phyloP scores from a whole-genome alignment of 2,797 vertebrate genomes.

The Cryptoblepharus egeriae region DNA sequence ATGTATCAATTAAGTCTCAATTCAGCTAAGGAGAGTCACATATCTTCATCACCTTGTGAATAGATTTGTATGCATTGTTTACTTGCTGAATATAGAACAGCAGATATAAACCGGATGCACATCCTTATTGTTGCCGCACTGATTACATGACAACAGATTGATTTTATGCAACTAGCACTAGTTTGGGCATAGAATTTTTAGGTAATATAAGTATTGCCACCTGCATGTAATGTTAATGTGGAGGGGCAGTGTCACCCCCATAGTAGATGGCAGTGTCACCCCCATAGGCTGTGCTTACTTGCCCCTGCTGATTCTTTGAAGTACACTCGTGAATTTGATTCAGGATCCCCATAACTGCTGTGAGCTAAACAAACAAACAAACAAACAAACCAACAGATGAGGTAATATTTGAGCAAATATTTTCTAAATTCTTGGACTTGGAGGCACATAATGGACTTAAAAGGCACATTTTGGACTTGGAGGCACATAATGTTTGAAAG shows the following conservation, averaged over 20 bases:
- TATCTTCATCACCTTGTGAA: not conserved
- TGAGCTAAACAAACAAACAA: too few species aligned
- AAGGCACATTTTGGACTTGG: not conserved
- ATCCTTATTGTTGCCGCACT: not conserved
- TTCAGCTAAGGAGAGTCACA: not conserved
- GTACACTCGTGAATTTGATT: too few species aligned
- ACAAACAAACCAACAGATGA: too few species aligned
- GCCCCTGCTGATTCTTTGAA: too few species aligned
- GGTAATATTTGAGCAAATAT: too few species aligned
- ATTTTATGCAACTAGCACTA: not conserved
- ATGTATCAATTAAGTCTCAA: not conserved
- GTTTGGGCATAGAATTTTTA: not conserved
- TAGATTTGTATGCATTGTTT: not conserved
- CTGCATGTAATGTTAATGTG: too few species aligned
- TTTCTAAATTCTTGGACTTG: too few species aligned
- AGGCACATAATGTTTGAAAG: not conserved
- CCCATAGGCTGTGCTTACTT: too few species aligned
- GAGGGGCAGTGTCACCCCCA: too few species aligned
- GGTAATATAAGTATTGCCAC: too few species aligned
- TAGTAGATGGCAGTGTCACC: too few species aligned
- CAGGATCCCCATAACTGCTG: too few species aligned
- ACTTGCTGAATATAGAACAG: not conserved
- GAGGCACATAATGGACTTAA: not conserved
- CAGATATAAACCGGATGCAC: not conserved
- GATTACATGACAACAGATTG: not conserved